Conservation (phyloP, 1,140 invertebrate genomes). For the Camponotus vicinus region DNA sequence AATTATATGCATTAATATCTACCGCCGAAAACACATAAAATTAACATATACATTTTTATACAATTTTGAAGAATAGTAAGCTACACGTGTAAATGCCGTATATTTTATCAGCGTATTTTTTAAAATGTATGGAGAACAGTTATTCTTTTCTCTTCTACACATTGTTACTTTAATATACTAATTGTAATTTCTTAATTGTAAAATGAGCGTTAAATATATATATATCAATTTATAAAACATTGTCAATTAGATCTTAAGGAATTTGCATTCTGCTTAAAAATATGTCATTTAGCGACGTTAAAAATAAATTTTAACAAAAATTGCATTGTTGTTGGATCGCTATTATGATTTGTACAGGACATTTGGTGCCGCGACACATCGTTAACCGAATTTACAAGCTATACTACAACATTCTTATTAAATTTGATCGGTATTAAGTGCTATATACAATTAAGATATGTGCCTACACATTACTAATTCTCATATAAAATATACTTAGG, state of each 20-base stretch:
- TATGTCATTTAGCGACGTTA: constrained; percentile 36
- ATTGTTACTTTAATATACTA: not conserved
- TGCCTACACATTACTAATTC: constrained; percentile 43
- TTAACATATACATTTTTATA: constrained; percentile 19
- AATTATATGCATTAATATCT: constrained; percentile 22
- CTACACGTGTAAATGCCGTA: constrained; percentile 32
- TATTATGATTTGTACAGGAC: constrained; percentile 64
- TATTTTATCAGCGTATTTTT: not conserved
- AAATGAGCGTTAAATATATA: constrained; percentile 24
- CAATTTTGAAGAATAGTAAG: constrained; percentile 16
- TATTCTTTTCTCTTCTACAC: not conserved
- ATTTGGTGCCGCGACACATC: constrained; percentile 60
- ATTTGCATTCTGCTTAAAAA: constrained; percentile 37
- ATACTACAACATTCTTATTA: constrained; percentile 63
- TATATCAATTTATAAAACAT: constrained; percentile 17
- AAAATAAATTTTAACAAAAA: constrained; percentile 67
- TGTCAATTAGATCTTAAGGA: constrained; percentile 27
- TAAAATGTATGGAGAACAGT: constrained; percentile 12
- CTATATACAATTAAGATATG: constrained; percentile 65
- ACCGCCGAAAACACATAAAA: constrained; percentile 22
- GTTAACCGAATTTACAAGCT: constrained; percentile 68
- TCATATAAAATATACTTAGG: constrained; percentile 69
- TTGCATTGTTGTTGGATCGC: constrained; percentile 23
- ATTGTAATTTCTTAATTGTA: constrained; percentile 25
- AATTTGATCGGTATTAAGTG: constrained; percentile 63